phyloP scores from a whole-genome alignment of 2,113 vertebrate species.

The Lynx canadensis region DNA sequence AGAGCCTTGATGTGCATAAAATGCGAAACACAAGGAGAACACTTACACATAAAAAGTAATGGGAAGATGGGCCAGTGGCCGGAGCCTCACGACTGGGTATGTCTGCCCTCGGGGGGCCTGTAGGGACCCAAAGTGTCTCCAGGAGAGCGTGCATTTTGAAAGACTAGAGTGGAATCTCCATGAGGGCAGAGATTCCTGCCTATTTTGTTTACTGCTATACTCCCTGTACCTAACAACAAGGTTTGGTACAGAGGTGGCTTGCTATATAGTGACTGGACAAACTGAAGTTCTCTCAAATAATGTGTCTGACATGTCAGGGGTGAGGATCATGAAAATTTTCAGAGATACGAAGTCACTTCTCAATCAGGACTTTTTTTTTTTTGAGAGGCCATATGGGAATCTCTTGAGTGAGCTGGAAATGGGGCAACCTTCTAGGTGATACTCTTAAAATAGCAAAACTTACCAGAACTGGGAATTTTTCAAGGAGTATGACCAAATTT shows the following conservation, averaged over 20 bases:
- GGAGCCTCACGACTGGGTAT: background rate
- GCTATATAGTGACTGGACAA: background rate
- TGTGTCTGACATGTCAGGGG: background rate
- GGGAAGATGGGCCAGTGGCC: background rate
- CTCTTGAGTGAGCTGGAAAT: background rate
- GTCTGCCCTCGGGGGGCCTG: background rate
- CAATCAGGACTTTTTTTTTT: background rate
- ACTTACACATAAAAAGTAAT: background rate
- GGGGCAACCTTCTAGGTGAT: background rate
- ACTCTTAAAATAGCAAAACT: constrained; percentile 52
- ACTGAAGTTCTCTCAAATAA: background rate
- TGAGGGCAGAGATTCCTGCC: background rate
- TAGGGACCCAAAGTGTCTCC: background rate
- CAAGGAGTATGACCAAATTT: background rate
- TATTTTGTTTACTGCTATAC: background rate
- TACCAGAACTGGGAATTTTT: background rate
- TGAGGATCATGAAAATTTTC: background rate
- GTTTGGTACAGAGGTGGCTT: background rate
- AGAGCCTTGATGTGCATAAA: background rate
- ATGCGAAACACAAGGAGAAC: background rate
- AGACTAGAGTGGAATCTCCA: background rate
- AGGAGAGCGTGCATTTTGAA: background rate
- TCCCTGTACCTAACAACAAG: background rate
- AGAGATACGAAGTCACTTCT: background rate
- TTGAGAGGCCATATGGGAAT: background rate